phyloP scores from a whole-genome alignment of 2,797 vertebrate genomes.

The Crenuchus spilurus region DNA sequence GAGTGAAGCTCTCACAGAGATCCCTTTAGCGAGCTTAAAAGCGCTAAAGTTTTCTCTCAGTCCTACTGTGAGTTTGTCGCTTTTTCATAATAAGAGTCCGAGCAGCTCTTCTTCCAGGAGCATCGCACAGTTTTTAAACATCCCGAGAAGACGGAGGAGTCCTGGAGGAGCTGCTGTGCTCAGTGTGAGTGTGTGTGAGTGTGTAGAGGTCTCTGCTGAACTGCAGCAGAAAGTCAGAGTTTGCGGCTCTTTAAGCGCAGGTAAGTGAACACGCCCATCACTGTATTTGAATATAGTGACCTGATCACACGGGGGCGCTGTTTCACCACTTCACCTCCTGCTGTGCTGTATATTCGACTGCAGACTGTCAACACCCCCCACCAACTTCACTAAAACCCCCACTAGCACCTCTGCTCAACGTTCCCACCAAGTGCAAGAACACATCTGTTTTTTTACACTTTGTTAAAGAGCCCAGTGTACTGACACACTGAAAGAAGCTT shows the following conservation, averaged over 20 bases:
- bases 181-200: slow-evolving; percentile 10
- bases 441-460: too few relatives aligned
- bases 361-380: slow-evolving; percentile 52
- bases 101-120: too few relatives aligned
- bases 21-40: too few relatives aligned
- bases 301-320: background rate
- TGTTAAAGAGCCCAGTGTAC: too few relatives aligned
- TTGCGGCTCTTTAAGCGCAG: slow-evolving; percentile 71
- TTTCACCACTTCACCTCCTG: slow-evolving; percentile 85
- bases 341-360: slow-evolving; percentile 79
- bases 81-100: too few relatives aligned
- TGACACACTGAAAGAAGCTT: too few relatives aligned
- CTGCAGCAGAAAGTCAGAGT: slow-evolving; percentile 59
- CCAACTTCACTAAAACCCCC: too few relatives aligned
- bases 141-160: slow-evolving; percentile 46
- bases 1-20: background rate
- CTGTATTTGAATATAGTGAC: slow-evolving; percentile 66
- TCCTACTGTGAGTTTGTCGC: too few relatives aligned
- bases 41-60: too few relatives aligned
- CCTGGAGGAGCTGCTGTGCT: slow-evolving; percentile 27
- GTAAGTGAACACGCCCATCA: slow-evolving; percentile 64
- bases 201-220: slow-evolving; percentile 53
- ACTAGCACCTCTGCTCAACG: too few relatives aligned
- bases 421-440: too few relatives aligned
- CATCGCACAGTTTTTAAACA: background rate